These are phyloP conservation scores for Gymnopithys bicolor DNA, from an alignment of 2,797 vertebrate genomes.

Conservation along the genomic window DNA sequence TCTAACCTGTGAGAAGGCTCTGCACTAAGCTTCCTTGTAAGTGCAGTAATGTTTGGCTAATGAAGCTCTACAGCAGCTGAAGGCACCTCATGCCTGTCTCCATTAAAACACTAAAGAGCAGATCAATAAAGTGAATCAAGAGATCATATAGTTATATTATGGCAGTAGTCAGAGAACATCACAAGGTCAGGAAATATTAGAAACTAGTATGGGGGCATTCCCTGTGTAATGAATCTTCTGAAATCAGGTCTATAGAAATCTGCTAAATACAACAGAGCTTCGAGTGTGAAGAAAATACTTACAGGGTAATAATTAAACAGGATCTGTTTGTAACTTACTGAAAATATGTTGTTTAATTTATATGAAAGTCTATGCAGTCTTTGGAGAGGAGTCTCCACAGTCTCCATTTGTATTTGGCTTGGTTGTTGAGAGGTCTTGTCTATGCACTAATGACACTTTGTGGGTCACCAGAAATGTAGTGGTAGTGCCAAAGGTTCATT, in stretches of 20 bases:
- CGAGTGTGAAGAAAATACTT: neutral
- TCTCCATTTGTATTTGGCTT: neutral
- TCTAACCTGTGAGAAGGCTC: neutral
- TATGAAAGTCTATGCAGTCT: neutral
- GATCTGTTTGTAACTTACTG: neutral
- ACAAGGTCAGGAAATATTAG: slow-evolving; percentile 26
- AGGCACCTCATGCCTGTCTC: neutral
- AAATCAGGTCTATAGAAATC: neutral
- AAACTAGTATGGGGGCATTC: neutral
- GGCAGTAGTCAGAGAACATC: neutral
- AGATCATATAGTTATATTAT: neutral
- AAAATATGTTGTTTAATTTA: neutral
- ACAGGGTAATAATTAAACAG: neutral
- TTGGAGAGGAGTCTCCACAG: neutral
- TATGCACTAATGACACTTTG: neutral
- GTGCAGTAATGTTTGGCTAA: neutral
- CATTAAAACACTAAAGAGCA: slow-evolving; percentile 1
- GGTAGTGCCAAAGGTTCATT: neutral
- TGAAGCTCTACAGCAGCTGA: neutral
- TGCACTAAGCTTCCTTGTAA: neutral
- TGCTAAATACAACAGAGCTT: neutral
- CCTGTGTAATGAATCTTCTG: neutral
- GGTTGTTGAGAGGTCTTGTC: neutral
- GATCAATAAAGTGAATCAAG: slow-evolving; percentile 20
- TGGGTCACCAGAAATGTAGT: neutral